A percentile compares a stretch with the other conserved stretches of the same genome.
These are phyloP conservation scores for Petrocephalus schoutedeni DNA, from an alignment of 2,797 vertebrate species.

Conservation along the genomic window DNA sequence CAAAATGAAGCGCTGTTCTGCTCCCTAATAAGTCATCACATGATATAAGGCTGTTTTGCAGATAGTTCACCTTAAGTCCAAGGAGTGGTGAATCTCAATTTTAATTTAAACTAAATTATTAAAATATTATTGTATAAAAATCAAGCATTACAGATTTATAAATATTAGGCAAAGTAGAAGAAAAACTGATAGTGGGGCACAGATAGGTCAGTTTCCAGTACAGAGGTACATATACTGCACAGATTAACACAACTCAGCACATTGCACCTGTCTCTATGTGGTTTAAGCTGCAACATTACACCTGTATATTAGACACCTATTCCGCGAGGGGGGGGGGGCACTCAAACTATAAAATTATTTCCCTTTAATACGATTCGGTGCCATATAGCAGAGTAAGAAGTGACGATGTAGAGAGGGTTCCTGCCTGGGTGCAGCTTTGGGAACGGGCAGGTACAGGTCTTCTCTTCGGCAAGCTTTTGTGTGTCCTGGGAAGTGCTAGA, in stretches of 20 bases:
- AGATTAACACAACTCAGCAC: background rate
- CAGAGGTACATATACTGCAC: background rate
- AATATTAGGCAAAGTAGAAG: background rate
- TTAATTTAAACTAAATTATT: no score
- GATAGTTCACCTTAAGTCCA: background rate
- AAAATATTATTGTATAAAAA: background rate
- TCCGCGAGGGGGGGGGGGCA: background rate
- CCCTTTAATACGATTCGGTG: background rate
- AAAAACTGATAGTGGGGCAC: background rate
- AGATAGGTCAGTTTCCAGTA: background rate
- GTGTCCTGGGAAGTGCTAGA: conserved; percentile 18
- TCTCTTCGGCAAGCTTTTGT: background rate
- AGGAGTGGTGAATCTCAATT: background rate
- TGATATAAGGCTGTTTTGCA: background rate
- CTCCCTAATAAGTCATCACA: background rate
- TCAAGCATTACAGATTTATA: background rate
- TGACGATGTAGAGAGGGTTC: background rate
- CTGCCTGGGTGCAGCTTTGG: background rate
- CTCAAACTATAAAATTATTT: background rate
- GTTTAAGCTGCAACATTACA: background rate
- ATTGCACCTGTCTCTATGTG: background rate
- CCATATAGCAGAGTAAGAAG: background rate
- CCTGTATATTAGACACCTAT: background rate
- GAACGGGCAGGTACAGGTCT: conserved; percentile 14
- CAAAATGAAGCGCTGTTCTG: background rate